phyloP scores from a whole-genome alignment of 1,140 invertebrate genomes.

The Helicoverpa armigera region DNA sequence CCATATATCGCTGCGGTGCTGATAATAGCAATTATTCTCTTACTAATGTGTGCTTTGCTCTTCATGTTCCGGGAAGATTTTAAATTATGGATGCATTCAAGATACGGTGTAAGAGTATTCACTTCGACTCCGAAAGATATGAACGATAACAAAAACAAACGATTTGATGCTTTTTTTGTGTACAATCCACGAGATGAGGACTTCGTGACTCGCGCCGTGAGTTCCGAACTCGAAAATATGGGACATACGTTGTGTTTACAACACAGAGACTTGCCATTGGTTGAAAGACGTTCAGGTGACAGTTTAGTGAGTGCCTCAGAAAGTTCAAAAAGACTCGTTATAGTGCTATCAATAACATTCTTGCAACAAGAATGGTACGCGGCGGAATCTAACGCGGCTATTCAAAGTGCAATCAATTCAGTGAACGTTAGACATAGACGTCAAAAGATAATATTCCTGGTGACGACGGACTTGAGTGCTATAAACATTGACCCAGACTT shows the following conservation, averaged over 20 bases:
- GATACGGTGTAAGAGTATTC: conserved; percentile 94
- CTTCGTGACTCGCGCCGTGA: conserved; percentile 92
- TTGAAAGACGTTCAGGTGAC: conserved; percentile 90
- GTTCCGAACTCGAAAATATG: conserved; percentile 92
- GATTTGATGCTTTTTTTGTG: conserved; percentile 95
- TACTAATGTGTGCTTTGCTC: conserved; percentile 92
- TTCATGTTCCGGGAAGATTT: conserved; percentile 95
- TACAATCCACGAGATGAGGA: conserved; percentile 95
- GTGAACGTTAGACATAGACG: conserved; percentile 90
- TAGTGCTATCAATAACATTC: conserved; percentile 92
- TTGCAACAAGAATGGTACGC: conserved; percentile 92
- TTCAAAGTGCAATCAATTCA: conserved; percentile 91
- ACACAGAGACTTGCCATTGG: conserved; percentile 91
- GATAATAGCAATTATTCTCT: conserved; percentile 90
- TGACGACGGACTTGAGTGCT: conserved; percentile 88
- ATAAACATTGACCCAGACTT: conserved; percentile 93
- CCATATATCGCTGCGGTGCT: conserved; percentile 93
- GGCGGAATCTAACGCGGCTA: conserved; percentile 90
- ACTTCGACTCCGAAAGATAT: conserved; percentile 88
- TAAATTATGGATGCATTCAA: conserved; percentile 95
- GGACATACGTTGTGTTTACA: conserved; percentile 92
- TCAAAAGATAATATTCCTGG: conserved; percentile 92
- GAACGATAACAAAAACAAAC: conserved; percentile 87
- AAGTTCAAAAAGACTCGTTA: conserved; percentile 90
- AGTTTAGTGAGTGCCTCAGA: conserved; percentile 93